Evolutionary conservation across 2,797 vertebrate genomes (phyloP).

Genomic region (Rhinophrynus dorsalis): DNA sequence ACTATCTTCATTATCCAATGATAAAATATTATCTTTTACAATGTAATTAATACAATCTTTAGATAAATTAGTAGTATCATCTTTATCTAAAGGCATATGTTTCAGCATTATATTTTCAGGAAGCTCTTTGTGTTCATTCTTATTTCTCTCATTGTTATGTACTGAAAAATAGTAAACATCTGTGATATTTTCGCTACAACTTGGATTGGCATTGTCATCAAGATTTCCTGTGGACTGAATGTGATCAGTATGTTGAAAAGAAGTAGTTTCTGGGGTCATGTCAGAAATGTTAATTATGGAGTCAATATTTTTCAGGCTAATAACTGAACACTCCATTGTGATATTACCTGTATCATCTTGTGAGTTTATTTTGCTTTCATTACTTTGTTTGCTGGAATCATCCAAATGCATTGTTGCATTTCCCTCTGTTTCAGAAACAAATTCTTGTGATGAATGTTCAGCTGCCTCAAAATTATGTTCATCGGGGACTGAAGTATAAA

Average conservation of each 20-base stretch:
- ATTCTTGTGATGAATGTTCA: slow-evolving; percentile 32
- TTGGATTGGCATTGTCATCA: slow-evolving; percentile 67
- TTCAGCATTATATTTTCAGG: neutral
- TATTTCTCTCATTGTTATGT: slow-evolving; percentile 50
- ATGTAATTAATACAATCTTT: neutral
- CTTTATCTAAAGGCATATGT: neutral
- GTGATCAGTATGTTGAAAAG: slow-evolving; percentile 44
- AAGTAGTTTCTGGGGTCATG: slow-evolving; percentile 34
- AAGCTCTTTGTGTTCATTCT: slow-evolving; percentile 44
- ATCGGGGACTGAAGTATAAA: slow-evolving; percentile 46
- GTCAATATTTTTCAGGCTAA: slow-evolving; percentile 45
- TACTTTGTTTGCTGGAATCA: slow-evolving; percentile 19
- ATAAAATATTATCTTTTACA: neutral
- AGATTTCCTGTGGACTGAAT: slow-evolving; percentile 49
- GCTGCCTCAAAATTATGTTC: slow-evolving; percentile 23
- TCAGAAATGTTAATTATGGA: slow-evolving; percentile 32
- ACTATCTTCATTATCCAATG: neutral
- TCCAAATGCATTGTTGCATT: slow-evolving; percentile 4
- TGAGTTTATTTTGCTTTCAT: slow-evolving; percentile 42
- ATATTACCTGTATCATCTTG: slow-evolving; percentile 50
- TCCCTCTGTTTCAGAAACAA: slow-evolving; percentile 46
- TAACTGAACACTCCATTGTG: slow-evolving; percentile 52
- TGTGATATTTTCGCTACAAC: slow-evolving; percentile 44
- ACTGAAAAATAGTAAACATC: slow-evolving; percentile 45
- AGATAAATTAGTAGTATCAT: neutral